Conservation (phyloP, 1,140 invertebrate species). For the Halesus radiatus region DNA sequence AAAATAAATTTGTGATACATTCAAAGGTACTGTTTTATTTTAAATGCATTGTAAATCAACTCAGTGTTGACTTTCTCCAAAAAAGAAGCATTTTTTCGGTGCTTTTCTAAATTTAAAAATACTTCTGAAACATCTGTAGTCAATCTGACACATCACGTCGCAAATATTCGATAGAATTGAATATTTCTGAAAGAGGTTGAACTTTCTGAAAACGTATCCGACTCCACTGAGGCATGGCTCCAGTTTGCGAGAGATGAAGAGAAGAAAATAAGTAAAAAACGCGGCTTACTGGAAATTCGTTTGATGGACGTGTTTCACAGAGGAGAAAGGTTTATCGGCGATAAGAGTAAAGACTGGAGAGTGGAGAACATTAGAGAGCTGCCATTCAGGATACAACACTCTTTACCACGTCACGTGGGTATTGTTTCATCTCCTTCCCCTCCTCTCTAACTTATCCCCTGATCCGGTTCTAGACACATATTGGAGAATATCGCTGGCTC, state of each 20-base stretch:
- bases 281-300: constrained; percentile 35
- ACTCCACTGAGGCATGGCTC: background rate
- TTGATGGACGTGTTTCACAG: constrained; percentile 50
- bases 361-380: constrained; percentile 47
- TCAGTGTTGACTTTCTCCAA: no score
- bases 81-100: no score
- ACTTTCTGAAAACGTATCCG: no score
- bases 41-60: no score
- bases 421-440: constrained; percentile 41
- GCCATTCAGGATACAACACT: constrained; percentile 42
- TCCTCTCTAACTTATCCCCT: background rate
- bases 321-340: constrained; percentile 26
- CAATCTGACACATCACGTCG: no score
- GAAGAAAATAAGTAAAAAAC: background rate
- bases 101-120: no score
- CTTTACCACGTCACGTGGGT: constrained; percentile 40
- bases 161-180: no score
- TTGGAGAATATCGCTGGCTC: background rate
- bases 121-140: no score
- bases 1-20: no score
- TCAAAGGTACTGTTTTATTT: no score
- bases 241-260: background rate
- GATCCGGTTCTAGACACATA: background rate
- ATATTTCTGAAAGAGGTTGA: no score
- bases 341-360: background rate